Conservation (phyloP, 2,888 invertebrate genomes). For the Sesamia inferens region DNA sequence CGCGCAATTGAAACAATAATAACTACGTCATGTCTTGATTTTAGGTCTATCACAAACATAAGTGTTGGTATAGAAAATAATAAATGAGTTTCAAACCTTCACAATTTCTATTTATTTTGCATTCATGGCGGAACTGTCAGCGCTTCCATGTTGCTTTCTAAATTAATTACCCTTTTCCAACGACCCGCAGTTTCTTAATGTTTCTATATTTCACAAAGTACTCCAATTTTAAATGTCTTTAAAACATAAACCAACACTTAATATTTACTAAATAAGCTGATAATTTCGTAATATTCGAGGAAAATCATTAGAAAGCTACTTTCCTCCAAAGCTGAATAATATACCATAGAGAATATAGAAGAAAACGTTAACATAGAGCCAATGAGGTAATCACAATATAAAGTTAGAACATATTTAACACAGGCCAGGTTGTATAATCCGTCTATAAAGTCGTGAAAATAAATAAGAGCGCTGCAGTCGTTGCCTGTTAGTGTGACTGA, state of each 20-base stretch:
- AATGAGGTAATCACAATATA: constrained; percentile 1
- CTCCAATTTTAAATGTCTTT: constrained; percentile 28
- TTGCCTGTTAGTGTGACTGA: no score
- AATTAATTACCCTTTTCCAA: constrained; percentile 70
- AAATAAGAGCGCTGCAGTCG: no score
- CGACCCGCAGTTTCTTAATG: constrained; percentile 39
- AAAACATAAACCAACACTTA: constrained; percentile 32
- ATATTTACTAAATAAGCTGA: constrained; percentile 46
- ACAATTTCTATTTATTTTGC: constrained; percentile 90
- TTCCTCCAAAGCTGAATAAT: constrained; percentile 76
- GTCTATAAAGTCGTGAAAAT: no score
- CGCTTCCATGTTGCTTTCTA: constrained; percentile 91
- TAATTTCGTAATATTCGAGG: constrained; percentile 65
- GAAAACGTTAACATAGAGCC: constrained; percentile 35
- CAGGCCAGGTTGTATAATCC: not conserved
- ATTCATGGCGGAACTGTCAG: constrained; percentile 91
- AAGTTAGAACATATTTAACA: not conserved
- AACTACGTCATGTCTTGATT: constrained; percentile 65
- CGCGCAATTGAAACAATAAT: constrained; percentile 48
- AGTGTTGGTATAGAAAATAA: constrained; percentile 62
- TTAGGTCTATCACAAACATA: constrained; percentile 64
- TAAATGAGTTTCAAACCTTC: constrained; percentile 78
- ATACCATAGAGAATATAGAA: constrained; percentile 66
- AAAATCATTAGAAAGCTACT: constrained; percentile 88
- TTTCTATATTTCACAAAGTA: constrained; percentile 46